Base-by-base conservation (phyloP, 2,888 invertebrate species). In the Prosopocoilus inquinatus region DNA sequence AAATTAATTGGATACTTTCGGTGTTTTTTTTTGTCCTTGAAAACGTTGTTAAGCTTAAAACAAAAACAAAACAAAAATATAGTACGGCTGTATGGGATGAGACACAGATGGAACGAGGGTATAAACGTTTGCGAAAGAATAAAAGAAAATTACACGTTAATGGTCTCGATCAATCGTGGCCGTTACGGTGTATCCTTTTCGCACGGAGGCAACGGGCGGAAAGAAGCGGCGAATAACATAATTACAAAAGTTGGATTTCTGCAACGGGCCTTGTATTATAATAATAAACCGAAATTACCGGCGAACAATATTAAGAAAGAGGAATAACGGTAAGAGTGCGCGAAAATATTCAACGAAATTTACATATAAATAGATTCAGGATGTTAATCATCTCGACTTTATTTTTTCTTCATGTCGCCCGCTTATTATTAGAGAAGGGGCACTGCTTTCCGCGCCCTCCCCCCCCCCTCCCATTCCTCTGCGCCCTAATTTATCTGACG, bases 291-390 rank as follows among this genome's bases (percentile, higher is more conserved):
- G 47, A 47, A 52, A 52, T 47, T 52, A 44, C 47, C 12, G 46
- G 28, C 38, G 13, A 38, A 12, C 34, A 28, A 38, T 15, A 52
- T 47, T 47, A 52, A 20, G 33, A 15, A 38, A 32, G 47, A 32
- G 8, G 28, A 39, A 44, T 50, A 50, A 50, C 44, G 34, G 44
- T 43, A 43, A 44, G 58, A 61, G 57, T 55, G 56, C 55, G 49
- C 52, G 50, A 49, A 59, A 61, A 50, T 52, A 57, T 53, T 50
- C 47, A n/a, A 44, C 45, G 48, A 43, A 60, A 64, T 64, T 64
- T 64, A 54, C 64, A 64, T 64, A 59, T 59, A 64, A 62, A 64
- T 62, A 62, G 64, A 61, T 59, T 62, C 59, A 46, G 58, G 57
- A 62, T 61, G 62, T 58, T 64, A 64, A 64, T 64, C 61, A 61